phyloP scores from a whole-genome alignment of 2,797 vertebrate genomes.

The Lagocephalus sceleratus region DNA sequence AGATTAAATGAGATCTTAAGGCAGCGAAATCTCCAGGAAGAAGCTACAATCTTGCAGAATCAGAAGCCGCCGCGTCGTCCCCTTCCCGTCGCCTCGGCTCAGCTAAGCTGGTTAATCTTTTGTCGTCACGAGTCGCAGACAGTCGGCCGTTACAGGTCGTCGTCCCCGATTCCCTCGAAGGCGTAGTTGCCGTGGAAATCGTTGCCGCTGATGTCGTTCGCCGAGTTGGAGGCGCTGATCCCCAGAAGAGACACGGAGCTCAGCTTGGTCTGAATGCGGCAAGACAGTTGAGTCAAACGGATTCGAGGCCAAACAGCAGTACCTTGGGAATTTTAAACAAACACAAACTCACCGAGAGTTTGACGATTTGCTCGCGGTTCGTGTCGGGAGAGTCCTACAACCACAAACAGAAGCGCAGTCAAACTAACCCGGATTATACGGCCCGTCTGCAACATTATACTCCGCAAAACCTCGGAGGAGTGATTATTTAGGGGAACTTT shows the following conservation, averaged over 20 bases:
- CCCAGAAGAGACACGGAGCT: conserved; percentile 92
- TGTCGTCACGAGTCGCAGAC: conserved; percentile 23
- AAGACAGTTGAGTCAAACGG: conserved; percentile 6
- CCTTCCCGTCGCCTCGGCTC: conserved; percentile 49
- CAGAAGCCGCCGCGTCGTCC: conserved; percentile 26
- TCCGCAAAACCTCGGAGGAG: not conserved
- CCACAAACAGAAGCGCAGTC: conserved; percentile 1
- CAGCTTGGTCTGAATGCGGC: conserved; percentile 86
- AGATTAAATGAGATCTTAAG: conserved; percentile 60
- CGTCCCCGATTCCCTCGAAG: conserved; percentile 98
- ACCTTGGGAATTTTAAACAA: not conserved
- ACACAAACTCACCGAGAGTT: conserved; percentile 88
- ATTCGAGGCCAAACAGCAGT: not conserved
- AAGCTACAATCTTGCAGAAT: conserved; percentile 74
- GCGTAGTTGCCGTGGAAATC: conserved; percentile 97
- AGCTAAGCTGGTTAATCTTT: conserved; percentile 58
- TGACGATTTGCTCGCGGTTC: conserved; percentile 87
- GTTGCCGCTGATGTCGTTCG: conserved; percentile 84
- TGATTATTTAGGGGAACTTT: not conserved
- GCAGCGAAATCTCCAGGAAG: conserved; percentile 56
- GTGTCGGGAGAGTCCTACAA: conserved; percentile 89
- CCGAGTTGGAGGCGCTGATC: conserved; percentile 89
- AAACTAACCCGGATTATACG: conserved; percentile 3
- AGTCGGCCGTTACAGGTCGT: conserved; percentile 84
- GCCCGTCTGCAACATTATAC: not conserved